A percentile compares a stretch with the other conserved stretches of the same genome.
These are phyloP conservation scores for Darevskia nairensis DNA, from an alignment of 2,797 vertebrate species.

Conservation along the genomic window DNA sequence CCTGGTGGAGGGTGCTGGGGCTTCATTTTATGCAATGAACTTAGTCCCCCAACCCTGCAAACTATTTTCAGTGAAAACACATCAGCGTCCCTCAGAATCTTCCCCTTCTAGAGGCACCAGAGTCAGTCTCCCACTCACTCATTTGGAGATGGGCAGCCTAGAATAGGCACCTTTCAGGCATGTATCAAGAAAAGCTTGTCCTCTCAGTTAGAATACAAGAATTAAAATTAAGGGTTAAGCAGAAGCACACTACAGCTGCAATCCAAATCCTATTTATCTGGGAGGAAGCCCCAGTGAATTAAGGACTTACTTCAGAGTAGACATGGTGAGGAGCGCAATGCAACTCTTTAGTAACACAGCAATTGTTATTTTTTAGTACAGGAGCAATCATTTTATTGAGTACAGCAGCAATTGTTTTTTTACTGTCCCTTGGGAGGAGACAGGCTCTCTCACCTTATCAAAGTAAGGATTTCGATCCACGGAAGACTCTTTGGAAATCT, in stretches of 20 bases:
- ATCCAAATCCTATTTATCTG: too few species aligned
- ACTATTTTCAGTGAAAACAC: not conserved
- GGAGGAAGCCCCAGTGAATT: too few species aligned
- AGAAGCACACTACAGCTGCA: too few species aligned
- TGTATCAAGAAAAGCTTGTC: too few species aligned
- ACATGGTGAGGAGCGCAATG: too few species aligned
- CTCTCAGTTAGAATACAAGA: not conserved
- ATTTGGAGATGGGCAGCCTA: not conserved
- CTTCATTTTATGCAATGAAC: too few species aligned
- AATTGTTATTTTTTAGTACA: too few species aligned
- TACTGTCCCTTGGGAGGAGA: not conserved
- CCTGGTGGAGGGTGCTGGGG: not conserved
- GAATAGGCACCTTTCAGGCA: fast-evolving
- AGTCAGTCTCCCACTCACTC: too few species aligned
- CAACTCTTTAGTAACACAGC: too few species aligned
- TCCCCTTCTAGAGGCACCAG: too few species aligned
- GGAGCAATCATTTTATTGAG: not conserved
- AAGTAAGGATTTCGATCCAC: slow-evolving; percentile 93
- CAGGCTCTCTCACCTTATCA: slow-evolving; percentile 87
- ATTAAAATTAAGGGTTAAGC: slow-evolving; percentile 31
- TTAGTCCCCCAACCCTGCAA: too few species aligned
- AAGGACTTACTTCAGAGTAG: too few species aligned
- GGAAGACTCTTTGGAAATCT: slow-evolving; percentile 93
- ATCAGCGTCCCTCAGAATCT: not conserved
- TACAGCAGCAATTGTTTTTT: not conserved